Evolutionary conservation across 1,140 invertebrate genomes (phyloP), one percentile per base, ranked within the genome.

Genomic region (Plectrocnemia conspersa): DNA sequence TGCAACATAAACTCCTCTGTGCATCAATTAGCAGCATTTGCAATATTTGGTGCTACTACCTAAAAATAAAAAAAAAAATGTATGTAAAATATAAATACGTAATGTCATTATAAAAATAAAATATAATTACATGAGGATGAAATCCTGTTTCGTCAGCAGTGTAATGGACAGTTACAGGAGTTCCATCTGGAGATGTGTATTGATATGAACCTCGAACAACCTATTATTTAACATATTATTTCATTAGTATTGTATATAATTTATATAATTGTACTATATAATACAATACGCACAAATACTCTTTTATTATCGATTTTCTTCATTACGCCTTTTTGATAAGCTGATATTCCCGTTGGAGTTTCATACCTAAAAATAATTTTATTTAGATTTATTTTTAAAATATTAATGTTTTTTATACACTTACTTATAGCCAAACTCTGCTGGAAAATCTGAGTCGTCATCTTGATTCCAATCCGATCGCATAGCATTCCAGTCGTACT

Each of bases 121-220:
- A 47, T 11, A 19, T 7, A 44, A 9, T 23, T 55, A 67, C 65
- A 35, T 70, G 61, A 2, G 82, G 76, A 66, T 79, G 76, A 63
- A 84, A 85, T 25, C 82, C 83, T 50, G 79, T 79, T 63, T 82
- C 82, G 63, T 82, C 79, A 33, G 76, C 75, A 2, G 66, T 68
- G 60, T 83, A 83, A 9, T 71, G 71, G 4, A 83, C 61, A 5
- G 65, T 2, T 22, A 64, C 32, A 10, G 57, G 56, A 18, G 54
- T 57, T 15, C 68, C 68, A 35, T 67, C 64, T 7, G 68, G 68
- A 24, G 62, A 33, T 11, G 61, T 66, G 44, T 64, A 69, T 29
- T 65, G 60, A 54, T 64, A 69, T 7, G 65, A 64, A n/a, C 68
- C 66, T 53, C 65, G 59, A 10, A 65, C 64, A 27, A 61, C 36